These are phyloP conservation scores for Tachystola acroxantha DNA, from an alignment of 2,888 invertebrate species.

Conservation along the genomic window DNA sequence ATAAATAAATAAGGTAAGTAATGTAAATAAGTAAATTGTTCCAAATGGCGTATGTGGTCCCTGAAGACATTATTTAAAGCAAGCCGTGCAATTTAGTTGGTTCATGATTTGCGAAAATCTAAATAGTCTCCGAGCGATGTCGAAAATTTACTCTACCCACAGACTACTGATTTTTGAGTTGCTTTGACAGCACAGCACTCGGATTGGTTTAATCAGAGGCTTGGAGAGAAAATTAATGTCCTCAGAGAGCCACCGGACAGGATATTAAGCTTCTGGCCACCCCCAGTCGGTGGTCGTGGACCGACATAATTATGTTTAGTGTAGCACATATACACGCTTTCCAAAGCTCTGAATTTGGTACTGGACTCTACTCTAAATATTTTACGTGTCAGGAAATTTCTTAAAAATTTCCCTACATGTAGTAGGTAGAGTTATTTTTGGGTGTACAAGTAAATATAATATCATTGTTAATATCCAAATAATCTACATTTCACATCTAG, in stretches of 20 bases:
- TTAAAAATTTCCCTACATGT: too few species aligned
- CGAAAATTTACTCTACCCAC: neutral
- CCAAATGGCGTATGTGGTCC: too few species aligned
- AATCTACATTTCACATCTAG: too few species aligned
- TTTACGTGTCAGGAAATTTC: neutral
- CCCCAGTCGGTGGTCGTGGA: neutral
- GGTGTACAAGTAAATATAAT: too few species aligned
- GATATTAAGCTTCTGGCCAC: constrained; percentile 53
- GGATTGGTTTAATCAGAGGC: constrained; percentile 45
- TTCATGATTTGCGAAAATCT: too few species aligned
- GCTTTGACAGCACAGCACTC: constrained; percentile 11
- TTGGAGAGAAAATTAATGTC: constrained; percentile 56
- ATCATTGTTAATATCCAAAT: too few species aligned
- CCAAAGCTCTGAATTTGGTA: neutral
- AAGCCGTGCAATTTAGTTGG: too few species aligned
- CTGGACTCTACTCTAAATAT: neutral
- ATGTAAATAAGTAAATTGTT: too few species aligned
- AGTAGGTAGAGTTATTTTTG: too few species aligned
- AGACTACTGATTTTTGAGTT: constrained; percentile 4
- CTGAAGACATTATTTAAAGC: too few species aligned
- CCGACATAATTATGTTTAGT: neutral
- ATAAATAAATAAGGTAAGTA: too few species aligned
- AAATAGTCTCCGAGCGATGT: too few species aligned
- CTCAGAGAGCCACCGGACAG: constrained; percentile 46
- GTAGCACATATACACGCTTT: neutral